phyloP scores from a whole-genome alignment of 2,113 vertebrate species.

The Zosterops borbonicus region DNA sequence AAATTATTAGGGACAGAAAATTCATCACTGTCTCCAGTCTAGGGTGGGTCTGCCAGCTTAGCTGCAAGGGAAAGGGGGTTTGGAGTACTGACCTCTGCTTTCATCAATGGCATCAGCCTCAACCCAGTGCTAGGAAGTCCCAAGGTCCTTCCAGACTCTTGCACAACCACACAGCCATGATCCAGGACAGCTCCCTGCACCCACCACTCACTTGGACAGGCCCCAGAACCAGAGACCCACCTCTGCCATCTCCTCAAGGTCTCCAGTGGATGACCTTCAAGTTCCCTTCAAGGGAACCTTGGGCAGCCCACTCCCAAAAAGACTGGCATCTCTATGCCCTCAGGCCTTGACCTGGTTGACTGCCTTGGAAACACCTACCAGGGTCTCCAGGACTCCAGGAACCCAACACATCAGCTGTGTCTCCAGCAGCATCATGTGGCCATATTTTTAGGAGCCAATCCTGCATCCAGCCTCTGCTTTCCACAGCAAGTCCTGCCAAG shows the following conservation, averaged over 20 bases:
- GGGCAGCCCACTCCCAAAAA: neutral
- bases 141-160: neutral
- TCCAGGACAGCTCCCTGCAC: neutral
- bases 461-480: neutral
- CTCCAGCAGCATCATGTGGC: neutral
- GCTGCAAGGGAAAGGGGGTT: neutral
- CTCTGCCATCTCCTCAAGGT: neutral
- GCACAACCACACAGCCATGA: neutral
- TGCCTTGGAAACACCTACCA: neutral
- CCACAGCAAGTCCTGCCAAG: neutral
- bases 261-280: neutral
- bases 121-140: neutral
- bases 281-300: neutral
- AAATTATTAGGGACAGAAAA: neutral
- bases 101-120: neutral
- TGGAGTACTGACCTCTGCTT: neutral
- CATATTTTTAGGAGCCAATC: neutral
- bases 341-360: neutral
- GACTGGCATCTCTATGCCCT: neutral
- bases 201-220: neutral
- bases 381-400: neutral
- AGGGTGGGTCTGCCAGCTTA: neutral
- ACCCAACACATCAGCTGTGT: neutral
- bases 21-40: neutral
- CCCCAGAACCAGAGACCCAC: neutral